Evolutionary conservation across 2,888 invertebrate genomes (phyloP), one percentile per base, ranked within the genome.

Genomic region (Trichogramma dendrolimi): DNA sequence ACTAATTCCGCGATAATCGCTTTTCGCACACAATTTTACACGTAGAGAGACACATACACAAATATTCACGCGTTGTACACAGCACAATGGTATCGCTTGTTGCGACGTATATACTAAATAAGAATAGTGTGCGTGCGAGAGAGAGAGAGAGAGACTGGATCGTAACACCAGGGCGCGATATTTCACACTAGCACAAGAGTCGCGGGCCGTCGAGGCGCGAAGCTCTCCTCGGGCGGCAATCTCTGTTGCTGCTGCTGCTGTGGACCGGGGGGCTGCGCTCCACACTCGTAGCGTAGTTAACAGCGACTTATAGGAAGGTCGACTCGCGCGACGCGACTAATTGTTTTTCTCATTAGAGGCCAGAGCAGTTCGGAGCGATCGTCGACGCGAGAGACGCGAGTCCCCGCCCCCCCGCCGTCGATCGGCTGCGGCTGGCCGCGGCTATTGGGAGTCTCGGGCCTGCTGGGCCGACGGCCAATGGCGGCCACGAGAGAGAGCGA

Each of bases 161-260:
- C 73, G 75, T 79, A 77, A 76, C 79, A 79, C 79, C 77, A 77
- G 77, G 78, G 73, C 79, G 79, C 75, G 79, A 79, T 79, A 79
- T 79, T 79, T 79, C 79, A 78, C 79, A 79, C 79, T 77, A 78
- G 73, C 69, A 71, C 72, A 73, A 67, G 76, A 75, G 73, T 55
- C 44, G 39, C 7, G 58, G 41, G 41, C 8, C n/a, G 44, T 55
- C 14, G 55, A 14, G 11, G 27, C 47, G 41, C 51, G 53, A 39
- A 49, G 14, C 54, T 49, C 14, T 10, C 27, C 46, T n/a, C 47
- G 47, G 11, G 10, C 11, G 42, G 39, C 56, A 4, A 10, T 11
- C 48, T 14, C 39, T 14, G 39, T 11, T 49, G 51, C 10, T 27
- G 27, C 27, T 27, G 27, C 27, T 27, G 27, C 1, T 27, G 38